phyloP scores from a whole-genome alignment of 2,888 invertebrate species.

The Stictocephala bisonia region DNA sequence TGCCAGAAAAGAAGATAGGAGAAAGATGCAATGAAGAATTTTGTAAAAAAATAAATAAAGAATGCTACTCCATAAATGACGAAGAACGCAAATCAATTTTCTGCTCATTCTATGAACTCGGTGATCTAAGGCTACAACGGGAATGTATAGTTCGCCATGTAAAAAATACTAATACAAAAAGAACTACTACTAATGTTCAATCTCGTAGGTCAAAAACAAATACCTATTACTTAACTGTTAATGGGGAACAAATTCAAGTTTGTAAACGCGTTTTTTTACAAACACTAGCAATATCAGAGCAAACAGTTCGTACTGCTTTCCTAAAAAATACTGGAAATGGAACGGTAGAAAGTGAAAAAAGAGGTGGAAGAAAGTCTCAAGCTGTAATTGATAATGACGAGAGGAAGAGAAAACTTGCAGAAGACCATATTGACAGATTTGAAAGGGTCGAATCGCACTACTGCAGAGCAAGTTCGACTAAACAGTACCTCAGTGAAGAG shows the following conservation, averaged over 20 bases:
- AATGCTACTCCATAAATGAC: neutral
- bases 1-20: neutral
- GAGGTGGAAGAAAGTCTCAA: constrained; percentile 19
- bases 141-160: constrained; percentile 17
- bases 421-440: constrained; percentile 13
- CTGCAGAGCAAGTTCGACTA: constrained; percentile 13
- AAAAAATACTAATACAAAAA: neutral
- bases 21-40: constrained; percentile 5
- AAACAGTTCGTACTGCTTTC: constrained; percentile 6
- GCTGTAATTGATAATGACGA: constrained; percentile 13
- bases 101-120: neutral
- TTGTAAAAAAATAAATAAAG: neutral
- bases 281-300: constrained; percentile 2
- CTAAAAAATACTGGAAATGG: neutral
- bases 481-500: neutral
- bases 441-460: constrained; percentile 22
- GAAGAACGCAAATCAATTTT: constrained; percentile 10
- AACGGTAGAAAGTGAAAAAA: neutral
- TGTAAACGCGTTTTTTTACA: constrained; percentile 11
- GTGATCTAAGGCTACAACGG: constrained; percentile 3
- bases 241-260: constrained; percentile 8
- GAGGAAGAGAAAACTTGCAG: neutral
- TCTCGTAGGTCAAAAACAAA: constrained; percentile 3
- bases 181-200: neutral
- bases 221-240: neutral